These are phyloP conservation scores for Dendrolimus houi DNA, from an alignment of 2,888 invertebrate genomes.

Conservation along the genomic window DNA sequence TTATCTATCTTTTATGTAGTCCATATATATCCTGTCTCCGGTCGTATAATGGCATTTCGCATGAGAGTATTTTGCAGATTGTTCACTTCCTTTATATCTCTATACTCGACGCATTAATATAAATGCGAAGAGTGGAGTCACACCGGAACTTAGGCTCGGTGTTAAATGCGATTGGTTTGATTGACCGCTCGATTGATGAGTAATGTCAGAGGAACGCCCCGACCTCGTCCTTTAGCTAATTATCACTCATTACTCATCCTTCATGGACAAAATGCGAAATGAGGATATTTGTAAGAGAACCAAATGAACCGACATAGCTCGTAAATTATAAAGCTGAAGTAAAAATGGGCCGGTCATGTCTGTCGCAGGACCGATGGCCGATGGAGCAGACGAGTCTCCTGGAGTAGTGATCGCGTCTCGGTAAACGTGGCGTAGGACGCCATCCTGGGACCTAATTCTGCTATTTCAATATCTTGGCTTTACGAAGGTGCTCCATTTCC, in stretches of 20 bases:
- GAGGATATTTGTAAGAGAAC: no score
- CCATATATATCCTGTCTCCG: not conserved
- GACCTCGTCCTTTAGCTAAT: conserved; percentile 52
- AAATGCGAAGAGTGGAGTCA: conserved; percentile 22
- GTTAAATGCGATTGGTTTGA: conserved; percentile 32
- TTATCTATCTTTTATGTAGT: conserved; percentile 1
- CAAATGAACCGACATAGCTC: no score
- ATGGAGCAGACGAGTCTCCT: no score
- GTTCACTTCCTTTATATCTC: conserved; percentile 24
- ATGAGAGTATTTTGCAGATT: conserved; percentile 17
- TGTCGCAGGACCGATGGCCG: no score
- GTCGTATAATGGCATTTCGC: conserved; percentile 20
- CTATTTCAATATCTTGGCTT: no score
- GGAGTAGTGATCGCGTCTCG: no score
- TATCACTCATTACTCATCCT: conserved; percentile 57
- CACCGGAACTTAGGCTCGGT: conserved; percentile 36
- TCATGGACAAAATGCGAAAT: conserved; percentile 9
- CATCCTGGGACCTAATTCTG: no score
- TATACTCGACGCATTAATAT: conserved; percentile 4
- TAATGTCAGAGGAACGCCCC: conserved; percentile 59
- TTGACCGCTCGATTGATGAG: conserved; percentile 31
- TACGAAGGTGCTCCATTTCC: no score
- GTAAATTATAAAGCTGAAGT: no score
- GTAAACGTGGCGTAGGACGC: no score
- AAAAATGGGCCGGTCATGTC: no score